Evolutionary conservation across 2,888 invertebrate genomes (phyloP), one percentile per base, ranked within the genome.

Genomic region (Ceramica pisi): DNA sequence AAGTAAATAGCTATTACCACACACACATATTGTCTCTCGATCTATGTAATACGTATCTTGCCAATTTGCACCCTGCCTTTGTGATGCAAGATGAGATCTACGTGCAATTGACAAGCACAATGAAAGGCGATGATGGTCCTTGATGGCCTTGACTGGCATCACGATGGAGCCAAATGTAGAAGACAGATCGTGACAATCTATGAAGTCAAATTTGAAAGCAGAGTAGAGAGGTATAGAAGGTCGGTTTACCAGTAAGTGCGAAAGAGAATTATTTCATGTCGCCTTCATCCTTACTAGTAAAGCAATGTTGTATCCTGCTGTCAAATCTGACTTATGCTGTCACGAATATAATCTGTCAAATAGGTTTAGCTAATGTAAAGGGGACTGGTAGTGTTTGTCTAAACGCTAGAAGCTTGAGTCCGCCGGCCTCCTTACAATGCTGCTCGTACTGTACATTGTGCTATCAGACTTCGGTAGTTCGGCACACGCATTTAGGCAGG

Each of bases 11-110:
- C 57, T 51, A 50, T 35, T 14, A 21, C 21, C 5, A 14, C 31
- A 35, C 12, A 44, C 5, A 14, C 31, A 35, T 7, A 44, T 44
- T 23, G 41, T 23, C 6, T 38, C 26, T 23, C 44, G 5, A 35
- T 6, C 46, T 14, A 31, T 23, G 38, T 21, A 48, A 16, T 65
- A 50, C 31, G 35, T 57, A 57, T 67, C 48, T 66, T 57, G 56
- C 19, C 50, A 57, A 72, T 72, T 57, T 75, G 19, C 50, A 12
- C 2, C 21, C 21, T 51, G 35, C 26, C 68, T 67, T 67, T 75
- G 72, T 50, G 56, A 50, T 56, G 56, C 76, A 75, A 50, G 50
- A 50, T 67, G n/a, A 21, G 50, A 19, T 14, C 44, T 10, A 26
- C 14, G 26, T 50, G 19, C 23, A 46, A 61, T 38, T 26, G 19